phyloP scores from a whole-genome alignment of 2,113 vertebrate genomes.

The Condylura cristata region DNA sequence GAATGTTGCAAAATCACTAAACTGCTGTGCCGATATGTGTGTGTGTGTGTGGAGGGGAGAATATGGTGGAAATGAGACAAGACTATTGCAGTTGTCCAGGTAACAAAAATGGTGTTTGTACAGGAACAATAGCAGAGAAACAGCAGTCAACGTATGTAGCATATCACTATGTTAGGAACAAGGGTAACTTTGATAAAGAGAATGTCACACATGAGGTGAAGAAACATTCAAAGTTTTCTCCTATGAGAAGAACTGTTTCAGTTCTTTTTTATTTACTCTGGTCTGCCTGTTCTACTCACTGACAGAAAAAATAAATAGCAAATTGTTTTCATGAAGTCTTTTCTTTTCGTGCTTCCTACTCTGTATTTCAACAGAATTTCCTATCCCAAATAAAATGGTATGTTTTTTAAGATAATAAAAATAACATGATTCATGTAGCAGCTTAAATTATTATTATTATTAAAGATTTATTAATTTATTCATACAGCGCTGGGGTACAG shows the following conservation, averaged over 20 bases:
- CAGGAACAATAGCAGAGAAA: background rate
- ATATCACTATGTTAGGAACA: background rate
- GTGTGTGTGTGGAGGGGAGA: background rate
- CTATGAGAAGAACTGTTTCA: background rate
- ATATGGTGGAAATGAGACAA: background rate
- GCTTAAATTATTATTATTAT: too few species aligned
- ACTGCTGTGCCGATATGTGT: background rate
- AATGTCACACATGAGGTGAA: background rate
- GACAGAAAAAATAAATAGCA: background rate
- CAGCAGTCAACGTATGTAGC: background rate
- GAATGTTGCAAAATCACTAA: background rate
- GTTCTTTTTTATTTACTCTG: background rate
- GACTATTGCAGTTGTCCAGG: rapidly evolving
- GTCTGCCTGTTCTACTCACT: background rate
- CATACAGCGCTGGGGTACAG: too few species aligned
- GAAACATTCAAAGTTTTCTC: background rate
- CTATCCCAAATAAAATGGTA: constrained; percentile 30
- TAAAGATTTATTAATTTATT: too few species aligned
- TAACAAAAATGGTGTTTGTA: background rate
- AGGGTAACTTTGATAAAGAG: background rate
- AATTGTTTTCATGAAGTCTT: background rate
- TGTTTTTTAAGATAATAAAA: constrained; percentile 31
- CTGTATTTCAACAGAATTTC: constrained; percentile 40
- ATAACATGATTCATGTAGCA: background rate
- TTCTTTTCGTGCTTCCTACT: background rate